Evolutionary conservation across 1,140 invertebrate genomes (phyloP), one percentile per base, ranked within the genome.

Genomic region (Listronotus oregonensis): DNA sequence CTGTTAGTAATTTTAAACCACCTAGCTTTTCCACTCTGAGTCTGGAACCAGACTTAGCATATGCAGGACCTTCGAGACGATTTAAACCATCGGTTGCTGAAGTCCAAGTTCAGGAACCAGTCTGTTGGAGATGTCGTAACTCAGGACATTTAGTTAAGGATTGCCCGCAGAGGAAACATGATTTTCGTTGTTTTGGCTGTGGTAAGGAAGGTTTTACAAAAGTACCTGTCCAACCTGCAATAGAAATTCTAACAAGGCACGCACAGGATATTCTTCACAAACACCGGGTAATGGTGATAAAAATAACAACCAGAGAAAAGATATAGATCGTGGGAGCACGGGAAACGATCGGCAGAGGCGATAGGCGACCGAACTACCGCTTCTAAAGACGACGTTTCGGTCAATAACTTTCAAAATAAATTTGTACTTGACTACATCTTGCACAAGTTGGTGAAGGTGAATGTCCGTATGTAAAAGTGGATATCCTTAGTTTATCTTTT

Each of bases 101-200:
- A 9, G 44, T 21, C 4, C 9, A 15, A 17, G n/a, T 47, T 21
- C 44, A 15, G 10, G 18, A 47, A n/a, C 1, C 18, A 17, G 14
- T 47, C 12, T 47, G 44, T 15, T 47, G 44, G 44, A 11, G n/a
- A 14, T 47, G 44, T 47, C 14, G 18, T 27, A 47, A 14, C 10
- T 12, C 44, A 17, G 44, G 44, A 14, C 18, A 47, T 17, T 2
- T 47, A 14, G 44, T 17, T 2, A 47, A 47, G n/a, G 44, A 47
- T 3, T 47, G 44, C 15, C 14, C 14, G 3, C 11, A 47, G 15
- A 15, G 4, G 17, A 47, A 47, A 21, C n/a, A 47, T 47, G 44
- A 47, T 47, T 47, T 47, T 21, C 44, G 18, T 47, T 47, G 15
- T 21, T 47, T 47, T 47, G 18, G 14, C 21, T 47, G 44, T 47